Evolutionary conservation across 2,888 invertebrate genomes (phyloP), one percentile per base, ranked within the genome.

Genomic region (Atherix ibis): DNA sequence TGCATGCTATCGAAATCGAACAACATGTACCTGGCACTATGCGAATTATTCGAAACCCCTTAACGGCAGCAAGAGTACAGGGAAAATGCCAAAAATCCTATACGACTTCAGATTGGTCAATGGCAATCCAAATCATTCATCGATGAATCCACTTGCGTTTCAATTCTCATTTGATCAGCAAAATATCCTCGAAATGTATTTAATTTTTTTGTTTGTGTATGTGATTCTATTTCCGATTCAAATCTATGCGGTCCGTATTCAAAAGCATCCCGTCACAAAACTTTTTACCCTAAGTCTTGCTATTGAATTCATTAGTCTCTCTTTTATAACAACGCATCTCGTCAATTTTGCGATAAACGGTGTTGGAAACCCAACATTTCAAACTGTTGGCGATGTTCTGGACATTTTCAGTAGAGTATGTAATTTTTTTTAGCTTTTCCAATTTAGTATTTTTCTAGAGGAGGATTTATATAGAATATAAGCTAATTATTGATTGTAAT

Each of bases 101-200:
- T 97, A 94, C 58, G 88, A 97, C 57, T 79, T 97, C 45, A 91
- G 89, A 82, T 68, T 97, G 31, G 94, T 95, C 5, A 97, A 97
- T 62, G 94, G 95, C 17, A 85, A 88, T 62, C 97, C 97, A 0
- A 85, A 84, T 54, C 70, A 75, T 47, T 83, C 84, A 38, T 72
- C 81, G 40, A 81, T 81, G 50, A 91, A 88, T 57, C 81, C 84
- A 37, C 69, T 95, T 48, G 76, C 85, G 37, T 92, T 89, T 63
- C 92, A 97, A 57, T 95, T 95, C 58, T 94, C 94, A 1, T 95
- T 92, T 63, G 95, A 97, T 54, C 73, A 83, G 53, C 91, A 91
- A 61, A 87, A 92, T 56, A 82, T 91, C 6, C 67, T 89, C 36
- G 91, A 92, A 61, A 68, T 94, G 46, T 91, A 92, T 64, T 65